Evolutionary conservation across 2,797 vertebrate genomes (phyloP).

Genomic region (Chromis chromis): DNA sequence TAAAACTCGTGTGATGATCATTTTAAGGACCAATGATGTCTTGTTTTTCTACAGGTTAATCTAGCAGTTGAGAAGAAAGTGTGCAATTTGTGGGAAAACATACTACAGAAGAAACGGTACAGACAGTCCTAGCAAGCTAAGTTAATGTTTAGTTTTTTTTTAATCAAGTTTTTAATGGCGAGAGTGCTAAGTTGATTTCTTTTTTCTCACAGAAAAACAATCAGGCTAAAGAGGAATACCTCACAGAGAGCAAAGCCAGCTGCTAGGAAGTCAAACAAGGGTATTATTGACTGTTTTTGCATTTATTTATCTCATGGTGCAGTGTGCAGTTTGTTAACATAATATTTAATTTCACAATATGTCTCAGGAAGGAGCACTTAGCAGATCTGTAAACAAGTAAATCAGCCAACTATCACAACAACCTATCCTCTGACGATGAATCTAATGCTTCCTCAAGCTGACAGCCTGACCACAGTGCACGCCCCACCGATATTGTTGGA

Average conservation of each 20-base stretch:
- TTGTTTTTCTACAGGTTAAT: constrained; percentile 11
- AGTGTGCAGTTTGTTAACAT: background rate
- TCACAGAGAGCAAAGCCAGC: constrained; percentile 3
- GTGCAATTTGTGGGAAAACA: constrained; percentile 1
- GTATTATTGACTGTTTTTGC: constrained; percentile 2
- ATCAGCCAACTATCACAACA: constrained; percentile 6
- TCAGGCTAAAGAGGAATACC: constrained; percentile 3
- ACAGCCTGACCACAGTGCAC: constrained; percentile 23
- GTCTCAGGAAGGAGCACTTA: constrained; percentile 7
- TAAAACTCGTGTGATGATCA: background rate
- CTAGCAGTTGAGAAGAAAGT: constrained; percentile 7
- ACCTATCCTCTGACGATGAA: constrained; percentile 20
- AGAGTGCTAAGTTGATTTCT: background rate
- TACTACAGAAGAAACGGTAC: constrained; percentile 1
- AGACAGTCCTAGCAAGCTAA: background rate
- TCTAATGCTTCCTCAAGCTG: constrained; percentile 22
- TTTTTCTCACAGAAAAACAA: background rate
- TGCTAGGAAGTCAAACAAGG: constrained; percentile 10
- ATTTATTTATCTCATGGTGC: background rate
- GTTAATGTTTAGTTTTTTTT: background rate
- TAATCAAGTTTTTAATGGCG: background rate
- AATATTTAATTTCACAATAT: constrained; percentile 16
- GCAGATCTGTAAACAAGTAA: constrained; percentile 11
- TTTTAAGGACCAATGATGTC: background rate
- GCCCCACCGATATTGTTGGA: constrained; percentile 38